Base-by-base conservation (phyloP, 2,113 vertebrate species). In the Merops nubicus region DNA sequence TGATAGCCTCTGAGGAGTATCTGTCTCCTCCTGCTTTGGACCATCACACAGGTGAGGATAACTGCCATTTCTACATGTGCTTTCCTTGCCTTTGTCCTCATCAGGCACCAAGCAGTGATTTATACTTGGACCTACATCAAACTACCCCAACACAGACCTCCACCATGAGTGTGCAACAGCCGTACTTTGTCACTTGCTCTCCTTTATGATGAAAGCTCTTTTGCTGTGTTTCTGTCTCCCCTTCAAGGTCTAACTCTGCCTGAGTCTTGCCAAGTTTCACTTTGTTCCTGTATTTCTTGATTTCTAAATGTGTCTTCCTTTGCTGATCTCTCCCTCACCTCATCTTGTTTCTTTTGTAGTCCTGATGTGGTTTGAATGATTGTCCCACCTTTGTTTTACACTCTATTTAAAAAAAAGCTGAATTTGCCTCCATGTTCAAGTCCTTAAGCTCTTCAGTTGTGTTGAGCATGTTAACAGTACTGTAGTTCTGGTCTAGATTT, bases 131-230 rank as follows among this genome's bases (percentile, higher is more conserved):
- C 8, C 23, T 3, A 0, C 6, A 15, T 62, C 73, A 62, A 84
- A 65, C n/a, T 38, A 21, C 50, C 65, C 53, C 60, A 65, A 53
- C 38, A n/a, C 18, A 57, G n/a, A 67, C 54, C 19, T 65, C 19
- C 43, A 63, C 48, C 0, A 0, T 15, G 63, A 56, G 10, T n/a
- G 34, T 0, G 0, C 65, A 73, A 62, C 26, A 79, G 82, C 36
- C 0, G 0, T 34, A 16, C 43, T 64, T 76, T 75, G 42, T 36
- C 48, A 45, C 51, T 56, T 73, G n/a, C 15, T 70, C 31, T 75
- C 47, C 33, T 86, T 56, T 59, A 40, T 15, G 11, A 47, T 28
- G 36, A 84, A 85, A 86, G 1, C 14, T 15, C 23, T 62, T 85
- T 62, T 45, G 19, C 15, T 5, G 40, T 48, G 12, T 86, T 91